A percentile compares a stretch with the other conserved stretches of the same genome.
Evolutionary conservation across 2,888 invertebrate genomes (phyloP).

Genomic region (Spicauda simplicius): DNA sequence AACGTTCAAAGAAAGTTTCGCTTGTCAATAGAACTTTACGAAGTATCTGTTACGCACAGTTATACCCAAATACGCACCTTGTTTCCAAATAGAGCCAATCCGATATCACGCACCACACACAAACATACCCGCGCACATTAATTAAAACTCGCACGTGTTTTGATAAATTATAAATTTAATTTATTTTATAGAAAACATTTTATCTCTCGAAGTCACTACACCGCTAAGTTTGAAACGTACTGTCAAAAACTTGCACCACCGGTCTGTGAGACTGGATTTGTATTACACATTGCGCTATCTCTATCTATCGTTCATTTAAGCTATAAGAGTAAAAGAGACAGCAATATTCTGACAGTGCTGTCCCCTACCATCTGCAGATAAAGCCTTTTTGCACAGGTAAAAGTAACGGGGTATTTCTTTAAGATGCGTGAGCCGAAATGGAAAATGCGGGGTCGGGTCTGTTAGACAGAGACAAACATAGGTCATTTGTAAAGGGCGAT

Average conservation of each 20-base stretch:
- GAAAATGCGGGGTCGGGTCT: conserved; percentile 56
- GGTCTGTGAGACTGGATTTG: conserved; percentile 61
- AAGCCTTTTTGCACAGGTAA: conserved; percentile 83
- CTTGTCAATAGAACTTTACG: conserved; percentile 53
- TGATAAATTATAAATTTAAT: conserved; percentile 50
- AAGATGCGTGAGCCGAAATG: conserved; percentile 78
- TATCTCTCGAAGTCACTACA: conserved; percentile 55
- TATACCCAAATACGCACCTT: conserved; percentile 52
- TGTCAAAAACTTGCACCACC: conserved; percentile 83
- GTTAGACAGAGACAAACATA: conserved; percentile 60
- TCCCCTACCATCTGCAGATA: conserved; percentile 64
- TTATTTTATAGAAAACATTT: conserved; percentile 62
- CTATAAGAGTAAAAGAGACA: conserved; percentile 52
- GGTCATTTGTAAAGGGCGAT: conserved; percentile 64
- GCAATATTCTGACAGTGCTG: conserved; percentile 38
- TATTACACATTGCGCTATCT: conserved; percentile 52
- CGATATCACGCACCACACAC: conserved; percentile 42
- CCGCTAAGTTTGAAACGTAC: conserved; percentile 70
- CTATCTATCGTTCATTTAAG: conserved; percentile 19
- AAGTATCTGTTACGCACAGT: conserved; percentile 48
- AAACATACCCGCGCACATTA: conserved; percentile 28
- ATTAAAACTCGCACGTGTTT: conserved; percentile 45
- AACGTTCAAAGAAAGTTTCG: conserved; percentile 70
- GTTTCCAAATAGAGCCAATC: conserved; percentile 40
- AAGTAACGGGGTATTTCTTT: conserved; percentile 83